A percentile compares a stretch with the other conserved stretches of the same genome.
Conservation (phyloP, 2,888 invertebrate genomes). For the Spodoptera picta region DNA sequence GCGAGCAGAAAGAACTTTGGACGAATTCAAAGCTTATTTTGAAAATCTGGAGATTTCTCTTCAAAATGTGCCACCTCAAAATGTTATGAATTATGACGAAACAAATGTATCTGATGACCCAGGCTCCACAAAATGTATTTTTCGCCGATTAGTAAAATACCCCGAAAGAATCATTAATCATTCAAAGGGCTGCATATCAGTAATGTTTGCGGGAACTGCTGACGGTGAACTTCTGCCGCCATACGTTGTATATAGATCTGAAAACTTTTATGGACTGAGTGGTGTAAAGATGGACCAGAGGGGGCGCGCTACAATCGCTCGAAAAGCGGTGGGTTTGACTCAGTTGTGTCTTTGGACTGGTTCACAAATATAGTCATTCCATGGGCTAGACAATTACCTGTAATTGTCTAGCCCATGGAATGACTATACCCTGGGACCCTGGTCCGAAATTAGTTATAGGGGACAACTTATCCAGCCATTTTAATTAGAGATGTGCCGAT, state of each 20-base stretch:
- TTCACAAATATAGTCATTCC: constrained; percentile 2
- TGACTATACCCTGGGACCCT: too few relatives aligned
- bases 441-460: background rate
- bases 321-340: constrained; percentile 5
- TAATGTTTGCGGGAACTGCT: constrained; percentile 3
- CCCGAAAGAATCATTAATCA: background rate
- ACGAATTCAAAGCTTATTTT: constrained; percentile 1
- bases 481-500: too few relatives aligned
- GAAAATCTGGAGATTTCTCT: constrained; percentile 3
- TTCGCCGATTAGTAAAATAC: background rate
- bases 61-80: background rate
- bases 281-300: background rate
- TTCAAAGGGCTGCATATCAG: background rate
- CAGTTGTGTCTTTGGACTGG: constrained; percentile 1
- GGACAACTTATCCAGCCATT: background rate
- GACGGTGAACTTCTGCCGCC: background rate
- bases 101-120: constrained; percentile 4
- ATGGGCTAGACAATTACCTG: background rate
- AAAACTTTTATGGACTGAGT: constrained; percentile 1
- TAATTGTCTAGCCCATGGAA: too few relatives aligned
- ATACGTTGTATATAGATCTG: constrained; percentile 6
- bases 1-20: too few relatives aligned
- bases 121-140: constrained; percentile 3
- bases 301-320: constrained; percentile 1
- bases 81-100: constrained; percentile 5